Percentiles rank a stretch among this genome's conserved stretches.
Evolutionary conservation across 2,888 invertebrate genomes (phyloP).

Genomic region (Urechis unicinctus): DNA sequence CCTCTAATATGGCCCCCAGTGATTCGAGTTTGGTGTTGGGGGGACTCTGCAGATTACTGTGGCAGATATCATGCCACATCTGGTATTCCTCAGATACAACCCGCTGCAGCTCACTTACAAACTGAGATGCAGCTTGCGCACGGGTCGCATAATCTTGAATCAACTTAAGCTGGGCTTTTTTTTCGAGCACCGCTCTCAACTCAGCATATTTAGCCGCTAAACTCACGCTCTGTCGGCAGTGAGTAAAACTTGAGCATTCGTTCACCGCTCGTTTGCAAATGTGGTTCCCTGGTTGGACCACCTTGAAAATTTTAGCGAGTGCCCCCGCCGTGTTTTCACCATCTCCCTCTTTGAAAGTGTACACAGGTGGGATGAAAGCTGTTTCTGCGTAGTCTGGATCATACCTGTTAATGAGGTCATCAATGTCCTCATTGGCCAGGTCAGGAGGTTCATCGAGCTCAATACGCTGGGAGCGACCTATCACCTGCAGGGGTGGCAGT

Average conservation of each 20-base stretch:
- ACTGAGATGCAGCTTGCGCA: slow-evolving; percentile 27
- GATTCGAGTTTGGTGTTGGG: slow-evolving; percentile 37
- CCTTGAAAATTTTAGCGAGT: slow-evolving; percentile 29
- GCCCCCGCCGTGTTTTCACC: slow-evolving; percentile 30
- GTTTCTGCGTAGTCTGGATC: background rate
- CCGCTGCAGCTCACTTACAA: slow-evolving; percentile 36
- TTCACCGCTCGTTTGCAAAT: slow-evolving; percentile 26
- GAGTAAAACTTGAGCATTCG: slow-evolving; percentile 39
- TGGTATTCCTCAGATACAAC: slow-evolving; percentile 35
- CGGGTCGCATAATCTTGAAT: slow-evolving; percentile 37
- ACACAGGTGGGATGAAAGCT: background rate
- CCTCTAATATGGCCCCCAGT: slow-evolving; percentile 45
- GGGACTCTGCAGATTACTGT: slow-evolving; percentile 22
- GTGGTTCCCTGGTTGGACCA: slow-evolving; percentile 39
- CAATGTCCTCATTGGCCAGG: slow-evolving; percentile 4
- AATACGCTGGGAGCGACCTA: slow-evolving; percentile 29
- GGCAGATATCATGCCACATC: slow-evolving; percentile 35
- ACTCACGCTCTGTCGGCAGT: slow-evolving; percentile 34
- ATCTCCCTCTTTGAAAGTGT: slow-evolving; percentile 28
- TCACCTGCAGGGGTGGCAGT: slow-evolving; percentile 30
- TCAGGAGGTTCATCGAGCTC: slow-evolving; percentile 32
- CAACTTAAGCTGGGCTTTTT: slow-evolving; percentile 35
- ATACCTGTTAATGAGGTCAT: slow-evolving; percentile 6
- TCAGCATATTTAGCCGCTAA: slow-evolving; percentile 34
- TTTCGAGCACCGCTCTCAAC: slow-evolving; percentile 33